Evolutionary conservation across 2,797 vertebrate genomes (phyloP).

Genomic region (Fundulus diaphanus): DNA sequence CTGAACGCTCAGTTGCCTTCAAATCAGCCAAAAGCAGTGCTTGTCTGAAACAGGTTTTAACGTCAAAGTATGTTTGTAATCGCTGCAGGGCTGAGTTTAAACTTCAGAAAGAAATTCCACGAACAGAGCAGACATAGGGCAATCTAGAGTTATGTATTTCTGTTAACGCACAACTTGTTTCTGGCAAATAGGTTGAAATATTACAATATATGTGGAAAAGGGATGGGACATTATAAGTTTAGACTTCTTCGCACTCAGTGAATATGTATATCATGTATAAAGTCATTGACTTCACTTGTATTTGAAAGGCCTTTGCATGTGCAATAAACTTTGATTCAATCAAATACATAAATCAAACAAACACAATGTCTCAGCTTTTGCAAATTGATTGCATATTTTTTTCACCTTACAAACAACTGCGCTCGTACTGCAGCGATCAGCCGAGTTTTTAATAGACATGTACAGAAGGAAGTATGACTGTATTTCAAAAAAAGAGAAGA

Average conservation of each 20-base stretch:
- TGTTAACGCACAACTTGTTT: not conserved
- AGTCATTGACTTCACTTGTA: too few relatives aligned
- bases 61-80: not conserved
- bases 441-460: constrained; percentile 28
- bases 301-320: too few relatives aligned
- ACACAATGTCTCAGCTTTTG: constrained; percentile 34
- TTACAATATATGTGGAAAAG: too few relatives aligned
- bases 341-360: constrained; percentile 42
- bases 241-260: too few relatives aligned
- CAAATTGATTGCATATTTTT: constrained; percentile 56
- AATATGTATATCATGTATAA: too few relatives aligned
- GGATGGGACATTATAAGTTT: too few relatives aligned
- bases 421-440: constrained; percentile 50
- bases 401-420: constrained; percentile 22
- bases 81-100: constrained; percentile 7
- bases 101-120: not conserved
- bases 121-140: constrained; percentile 1
- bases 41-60: not conserved
- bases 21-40: not conserved
- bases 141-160: not conserved
- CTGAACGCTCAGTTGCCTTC: not conserved
- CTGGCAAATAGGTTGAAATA: too few relatives aligned
- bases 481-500: constrained; percentile 18
- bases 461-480: constrained; percentile 9
- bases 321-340: too few relatives aligned